Base-by-base conservation (phyloP, 2,113 vertebrate genomes). In the Poicephalus meyeri region DNA sequence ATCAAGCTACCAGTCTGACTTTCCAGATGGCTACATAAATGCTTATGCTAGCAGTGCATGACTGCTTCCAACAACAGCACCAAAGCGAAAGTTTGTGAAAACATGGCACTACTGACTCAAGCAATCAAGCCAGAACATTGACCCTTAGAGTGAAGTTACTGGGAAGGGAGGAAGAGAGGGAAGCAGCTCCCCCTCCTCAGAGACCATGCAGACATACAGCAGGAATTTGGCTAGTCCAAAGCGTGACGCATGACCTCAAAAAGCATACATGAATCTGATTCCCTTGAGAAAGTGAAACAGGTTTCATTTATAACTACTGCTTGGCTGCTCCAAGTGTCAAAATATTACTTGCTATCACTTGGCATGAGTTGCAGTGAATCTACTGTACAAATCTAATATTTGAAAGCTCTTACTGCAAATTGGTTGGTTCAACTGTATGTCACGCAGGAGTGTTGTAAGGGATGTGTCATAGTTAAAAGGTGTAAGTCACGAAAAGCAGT, bases 21-120 rank as follows among this genome's bases (percentile, higher is more conserved):
- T 80, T 60, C 28, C 66, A 33, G 42, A 6, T 23, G 46, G 56
- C 81, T 28, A 25, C 2, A 6, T 3, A 31, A 53, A 31, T 2
- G 49, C 72, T 61, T 11, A 4, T 0, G 9, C 52, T 6, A 13
- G 60, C 53, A 3, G 33, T 1, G 10, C 28, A 0, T 0, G 0
- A 31, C 44, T 37, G 39, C 84, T 70, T 23, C 60, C 60, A 78
- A 61, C 71, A 52, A 17, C n/a, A 18, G 10, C 2, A 2, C 66
- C 56, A 9, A 47, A 88, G 71, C 28, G 7, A 14, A 33, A 50
- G 9, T 56, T 4, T 18, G 44, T 16, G 58, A 63, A 52, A 65
- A 53, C 3, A 1, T n/a, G 63, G 86, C 65, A 31, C 46, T 25
- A 6, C 11, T 20, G 28, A 23, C 17, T 13, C 11, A 9, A 20